Base-by-base conservation (phyloP, 2,797 vertebrate genomes). In the Xenops minutus region DNA sequence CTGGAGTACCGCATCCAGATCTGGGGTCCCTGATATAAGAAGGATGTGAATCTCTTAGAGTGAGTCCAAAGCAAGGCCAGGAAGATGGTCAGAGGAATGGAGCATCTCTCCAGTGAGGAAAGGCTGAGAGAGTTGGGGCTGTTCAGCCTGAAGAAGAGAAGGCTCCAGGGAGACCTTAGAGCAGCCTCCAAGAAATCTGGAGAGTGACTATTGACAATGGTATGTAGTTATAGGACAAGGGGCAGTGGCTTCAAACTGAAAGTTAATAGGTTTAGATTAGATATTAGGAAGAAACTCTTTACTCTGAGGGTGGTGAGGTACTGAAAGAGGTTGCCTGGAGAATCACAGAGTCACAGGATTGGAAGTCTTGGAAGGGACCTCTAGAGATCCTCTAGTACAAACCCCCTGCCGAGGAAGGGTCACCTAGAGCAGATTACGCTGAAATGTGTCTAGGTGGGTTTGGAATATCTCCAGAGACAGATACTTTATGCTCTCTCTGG, bases 121-220 rank as follows among this genome's bases (percentile, higher is more conserved):
- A 39, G 30, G 14, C 21, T 59, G 68, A 46, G 3, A 27, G 26
- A 80, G 12, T 3, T 30, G 14, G 6, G 14, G 11, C 12, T 74
- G 68, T 34, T 67, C n/a, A 52, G 26, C 24, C 29, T 34, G 61
- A 46, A 59, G 44, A 73, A 44, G 7, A 15, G 24, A 66, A 66
- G 4, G 17, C 2, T 63, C 17, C 14, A 39, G 16, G 27, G 14
- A 43, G 13, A 56, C 12, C 0, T 0, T 55, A 41, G 14, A 32
- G 4, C 14, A 48, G 18, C 26, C 32, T 62, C 13, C 20, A 71
- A 18, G 16, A 63, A 56, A 51, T 17, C 6, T 44, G 37, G 46
- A 48, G 41, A 69, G 11, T 4, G 20, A 15, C 9, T 18, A 8
- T 30, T 76, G 19, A 19, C 17, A 44, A 51, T 43, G 5, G 3